Evolutionary conservation across 2,113 vertebrate genomes (phyloP), one percentile per base, ranked within the genome.

Genomic region (Lepus europaeus): DNA sequence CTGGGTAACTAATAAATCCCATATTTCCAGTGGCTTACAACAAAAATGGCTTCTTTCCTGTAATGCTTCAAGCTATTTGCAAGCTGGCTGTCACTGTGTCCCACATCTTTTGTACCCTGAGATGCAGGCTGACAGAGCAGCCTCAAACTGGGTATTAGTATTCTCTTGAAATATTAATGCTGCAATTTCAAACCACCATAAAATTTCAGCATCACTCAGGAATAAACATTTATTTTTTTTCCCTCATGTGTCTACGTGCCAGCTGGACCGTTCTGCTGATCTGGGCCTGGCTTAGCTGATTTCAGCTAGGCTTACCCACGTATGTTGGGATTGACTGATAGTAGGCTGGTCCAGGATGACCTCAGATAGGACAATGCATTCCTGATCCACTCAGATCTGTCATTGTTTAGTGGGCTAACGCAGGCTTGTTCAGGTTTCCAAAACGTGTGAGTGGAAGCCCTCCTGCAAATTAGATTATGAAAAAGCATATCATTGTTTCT

Each of bases 211-310:
- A 74, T 11, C 2, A 33, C n/a, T 89, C 23, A 86, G 31, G 31
- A 95, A 88, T 66, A 90, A 84, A 73, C 17, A 70, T 88, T 19
- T 69, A 45, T 6, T 59, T 91, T 13, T 61, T 92, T n/a, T 77
- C 56, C 56, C 13, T 59, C 27, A 17, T 9, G 36, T 76, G 33
- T 84, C 49, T 90, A 5, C 12, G 23, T 80, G 51, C 49, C n/a
- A 29, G 10, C 14, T 33, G 19, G 49, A 68, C n/a, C 39, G 36
- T 49, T 88, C 68, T 73, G 39, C 29, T 31, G 33, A 78, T 89
- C 36, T 87, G 14, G 16, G 6, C n/a, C 39, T 78, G 56, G 39
- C 20, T 97, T 10, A 29, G 13, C n/a, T 69, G 45, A 91, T 33
- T 17, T 77, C 45, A 77, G 33, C 51, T 29, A 86, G 84, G 27